Evolutionary conservation across 1,140 invertebrate species (phyloP).

Genomic region (Semibalanus balanoides): DNA sequence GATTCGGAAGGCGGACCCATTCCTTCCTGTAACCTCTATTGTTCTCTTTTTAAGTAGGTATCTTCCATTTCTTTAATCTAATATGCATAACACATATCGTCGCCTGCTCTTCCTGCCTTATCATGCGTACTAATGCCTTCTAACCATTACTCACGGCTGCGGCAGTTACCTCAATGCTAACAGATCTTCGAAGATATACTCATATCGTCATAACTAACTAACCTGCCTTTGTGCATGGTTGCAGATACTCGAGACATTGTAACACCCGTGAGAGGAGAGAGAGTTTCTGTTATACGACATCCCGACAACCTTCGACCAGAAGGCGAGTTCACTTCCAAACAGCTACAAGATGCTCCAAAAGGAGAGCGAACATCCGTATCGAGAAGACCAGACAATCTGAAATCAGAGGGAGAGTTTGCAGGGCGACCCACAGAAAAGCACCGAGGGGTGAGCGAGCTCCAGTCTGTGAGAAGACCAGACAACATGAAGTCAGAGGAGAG

Average conservation of each 20-base stretch:
- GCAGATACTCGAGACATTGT: neutral
- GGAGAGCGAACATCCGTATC: neutral
- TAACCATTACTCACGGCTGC: too few species aligned
- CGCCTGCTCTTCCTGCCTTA: too few species aligned
- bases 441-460: slow-evolving; percentile 28
- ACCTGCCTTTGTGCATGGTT: neutral
- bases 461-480: slow-evolving; percentile 29
- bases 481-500: slow-evolving; percentile 33
- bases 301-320: slow-evolving; percentile 23
- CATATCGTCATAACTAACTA: neutral
- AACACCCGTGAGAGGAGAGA: slow-evolving; percentile 12
- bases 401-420: slow-evolving; percentile 6
- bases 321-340: slow-evolving; percentile 16
- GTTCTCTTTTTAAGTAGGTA: neutral
- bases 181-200: neutral
- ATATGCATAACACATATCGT: too few species aligned
- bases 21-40: neutral
- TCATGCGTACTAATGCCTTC: neutral
- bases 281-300: slow-evolving; percentile 17
- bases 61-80: neutral
- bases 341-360: neutral
- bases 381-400: slow-evolving; percentile 9
- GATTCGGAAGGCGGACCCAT: too few species aligned
- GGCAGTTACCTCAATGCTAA: too few species aligned
- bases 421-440: neutral